Base-by-base conservation (phyloP, 1,140 invertebrate genomes). In the Laodelphax striatellus region DNA sequence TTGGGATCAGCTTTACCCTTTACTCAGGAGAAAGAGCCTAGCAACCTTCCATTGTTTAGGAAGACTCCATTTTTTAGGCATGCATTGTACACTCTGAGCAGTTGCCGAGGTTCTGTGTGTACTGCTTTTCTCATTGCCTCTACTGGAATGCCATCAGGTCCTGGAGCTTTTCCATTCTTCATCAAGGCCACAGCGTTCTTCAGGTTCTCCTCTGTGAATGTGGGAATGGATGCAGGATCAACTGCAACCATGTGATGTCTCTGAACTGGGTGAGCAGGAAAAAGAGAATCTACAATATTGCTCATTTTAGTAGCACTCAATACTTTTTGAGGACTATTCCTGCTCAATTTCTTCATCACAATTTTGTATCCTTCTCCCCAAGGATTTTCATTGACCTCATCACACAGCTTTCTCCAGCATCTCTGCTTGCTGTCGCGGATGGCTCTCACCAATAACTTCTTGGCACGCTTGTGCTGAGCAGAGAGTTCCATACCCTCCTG, bases 101-200 rank as follows among this genome's bases (percentile, higher is more conserved):
- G 21, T 0, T 60, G 13, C n/a, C 61, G 38, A 3, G 64, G 61
- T 0, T 38, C 1, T 52, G 19, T 2, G 3, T 50, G 0, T 0
- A 43, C 55, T 8, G 63, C 19, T 5, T 59, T 14, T 56, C 67
- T 68, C 9, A 70, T 22, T 0, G 57, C 65, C 16, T 69, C 70
- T 0, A 62, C 22, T 5, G 71, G 68, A 0, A 74, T 60, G 0
- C 65, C 62, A 22, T 71, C 70, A 0, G 68, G 68, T 3, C 71
- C 70, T 19, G 71, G 69, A 0, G 70, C 70, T 46, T 70, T 72
- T 1, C 62, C 60, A n/a, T 42, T 64, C 22, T 66, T 61, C 0
- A 72, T 38, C 1, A 22, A 60, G 0, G 11, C 28, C 2, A 58
- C 42, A 8, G 69, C 72, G 1, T 16, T 53, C 10, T 34, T 16